These are phyloP conservation scores for Asbolus verrucosus DNA, from an alignment of 1,140 invertebrate species.

Conservation along the genomic window DNA sequence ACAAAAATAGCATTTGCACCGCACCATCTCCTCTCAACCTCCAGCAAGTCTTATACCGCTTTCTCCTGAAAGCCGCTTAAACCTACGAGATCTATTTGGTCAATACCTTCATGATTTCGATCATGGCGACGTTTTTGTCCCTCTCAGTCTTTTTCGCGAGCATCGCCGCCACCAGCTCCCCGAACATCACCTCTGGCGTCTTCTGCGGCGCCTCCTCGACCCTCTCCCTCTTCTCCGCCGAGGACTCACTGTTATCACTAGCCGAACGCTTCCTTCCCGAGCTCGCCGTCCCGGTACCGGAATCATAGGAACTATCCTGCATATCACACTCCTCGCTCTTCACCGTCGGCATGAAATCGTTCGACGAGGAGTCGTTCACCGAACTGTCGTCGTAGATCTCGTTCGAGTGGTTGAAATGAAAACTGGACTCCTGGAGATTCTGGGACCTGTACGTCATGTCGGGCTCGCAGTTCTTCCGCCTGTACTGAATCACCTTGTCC, in stretches of 20 bases:
- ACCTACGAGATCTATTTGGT: conserved; percentile 49
- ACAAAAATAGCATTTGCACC: no score
- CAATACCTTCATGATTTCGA: conserved; percentile 58
- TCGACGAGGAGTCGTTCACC: conserved; percentile 48
- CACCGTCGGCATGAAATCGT: conserved; percentile 23
- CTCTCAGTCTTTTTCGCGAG: conserved; percentile 54
- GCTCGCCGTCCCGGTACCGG: conserved; percentile 19
- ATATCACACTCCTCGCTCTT: conserved; percentile 49
- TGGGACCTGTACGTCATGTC: background rate
- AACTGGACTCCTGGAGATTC: background rate
- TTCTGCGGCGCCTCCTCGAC: conserved; percentile 29
- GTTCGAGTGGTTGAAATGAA: conserved; percentile 12
- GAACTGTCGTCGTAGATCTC: conserved; percentile 48
- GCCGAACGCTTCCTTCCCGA: conserved; percentile 40
- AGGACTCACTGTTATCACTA: conserved; percentile 48
- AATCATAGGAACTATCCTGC: conserved; percentile 42
- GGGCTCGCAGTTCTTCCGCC: conserved; percentile 48
- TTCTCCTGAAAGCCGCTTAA: no score
- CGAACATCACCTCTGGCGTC: conserved; percentile 55
- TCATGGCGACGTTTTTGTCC: conserved; percentile 57
- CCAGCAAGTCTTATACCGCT: no score
- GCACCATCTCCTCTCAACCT: no score
- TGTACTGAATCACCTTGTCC: conserved; percentile 57
- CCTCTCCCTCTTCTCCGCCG: conserved; percentile 43
- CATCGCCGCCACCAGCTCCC: conserved; percentile 56